phyloP scores from a whole-genome alignment of 2,888 invertebrate species.

The Tubulanus polymorphus region DNA sequence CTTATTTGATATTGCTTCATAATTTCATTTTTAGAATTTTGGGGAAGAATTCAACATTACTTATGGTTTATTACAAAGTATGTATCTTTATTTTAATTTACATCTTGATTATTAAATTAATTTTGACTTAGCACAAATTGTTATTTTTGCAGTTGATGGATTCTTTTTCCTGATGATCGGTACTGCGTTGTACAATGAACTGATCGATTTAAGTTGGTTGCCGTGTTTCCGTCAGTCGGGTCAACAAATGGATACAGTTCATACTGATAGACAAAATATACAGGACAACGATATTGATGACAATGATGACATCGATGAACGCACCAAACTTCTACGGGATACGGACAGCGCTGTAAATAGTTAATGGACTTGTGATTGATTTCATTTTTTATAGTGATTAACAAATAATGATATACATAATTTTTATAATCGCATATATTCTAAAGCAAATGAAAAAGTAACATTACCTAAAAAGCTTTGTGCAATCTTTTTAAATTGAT shows the following conservation, averaged over 20 bases:
- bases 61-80: slow-evolving; percentile 44
- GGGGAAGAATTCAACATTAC: slow-evolving; percentile 41
- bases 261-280: neutral
- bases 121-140: neutral
- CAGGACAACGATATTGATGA: neutral
- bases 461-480: too few relatives aligned
- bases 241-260: neutral
- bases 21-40: slow-evolving; percentile 29
- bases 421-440: too few relatives aligned
- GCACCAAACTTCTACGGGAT: neutral
- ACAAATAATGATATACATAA: too few relatives aligned
- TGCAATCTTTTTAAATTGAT: too few relatives aligned
- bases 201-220: slow-evolving; percentile 33
- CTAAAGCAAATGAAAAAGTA: too few relatives aligned
- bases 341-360: too few relatives aligned
- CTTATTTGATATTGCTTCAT: neutral
- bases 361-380: too few relatives aligned
- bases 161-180: slow-evolving; percentile 45
- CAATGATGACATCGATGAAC: neutral
- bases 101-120: neutral
- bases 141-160: slow-evolving; percentile 37
- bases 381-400: too few relatives aligned
- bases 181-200: slow-evolving; percentile 40
- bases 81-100: slow-evolving; percentile 8
- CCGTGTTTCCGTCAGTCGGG: slow-evolving; percentile 21